phyloP scores from a whole-genome alignment of 1,140 invertebrate genomes.

The Tribolium castaneum region DNA sequence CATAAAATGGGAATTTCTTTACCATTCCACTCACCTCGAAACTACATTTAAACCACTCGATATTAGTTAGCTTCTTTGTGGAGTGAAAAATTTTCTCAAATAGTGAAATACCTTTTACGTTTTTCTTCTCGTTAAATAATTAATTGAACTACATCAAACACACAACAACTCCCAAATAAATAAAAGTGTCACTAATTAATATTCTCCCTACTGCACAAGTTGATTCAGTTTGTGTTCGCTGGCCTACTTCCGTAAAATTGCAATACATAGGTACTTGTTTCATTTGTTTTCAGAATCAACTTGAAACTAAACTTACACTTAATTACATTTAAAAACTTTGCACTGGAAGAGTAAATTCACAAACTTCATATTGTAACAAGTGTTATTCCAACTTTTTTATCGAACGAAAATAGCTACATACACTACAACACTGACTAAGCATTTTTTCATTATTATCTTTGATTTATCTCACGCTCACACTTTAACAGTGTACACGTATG shows the following conservation, averaged over 20 bases:
- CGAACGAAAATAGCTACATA: not conserved
- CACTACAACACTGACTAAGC: conserved; percentile 13
- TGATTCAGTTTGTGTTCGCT: not conserved
- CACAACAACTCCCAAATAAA: not conserved
- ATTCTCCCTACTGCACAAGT: not conserved
- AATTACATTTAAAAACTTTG: not conserved
- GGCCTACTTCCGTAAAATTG: not conserved
- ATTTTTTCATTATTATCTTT: conserved; percentile 20
- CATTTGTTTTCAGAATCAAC: conserved; percentile 2
- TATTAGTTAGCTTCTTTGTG: conserved; percentile 9
- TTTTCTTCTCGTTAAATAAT: not conserved
- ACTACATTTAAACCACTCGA: not conserved
- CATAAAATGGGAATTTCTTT: not conserved
- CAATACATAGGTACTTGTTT: not conserved
- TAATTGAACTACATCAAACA: not conserved
- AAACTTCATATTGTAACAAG: not conserved
- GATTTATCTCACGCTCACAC: conserved; percentile 10
- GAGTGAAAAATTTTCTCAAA: not conserved
- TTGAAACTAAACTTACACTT: not conserved
- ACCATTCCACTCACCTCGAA: not conserved
- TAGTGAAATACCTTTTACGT: not conserved
- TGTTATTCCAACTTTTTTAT: conserved; percentile 21
- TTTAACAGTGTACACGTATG: conserved; percentile 13
- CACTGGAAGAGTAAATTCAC: not conserved
- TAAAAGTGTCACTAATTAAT: not conserved